phyloP scores from a whole-genome alignment of 2,113 vertebrate species.

The Caranx ignobilis region DNA sequence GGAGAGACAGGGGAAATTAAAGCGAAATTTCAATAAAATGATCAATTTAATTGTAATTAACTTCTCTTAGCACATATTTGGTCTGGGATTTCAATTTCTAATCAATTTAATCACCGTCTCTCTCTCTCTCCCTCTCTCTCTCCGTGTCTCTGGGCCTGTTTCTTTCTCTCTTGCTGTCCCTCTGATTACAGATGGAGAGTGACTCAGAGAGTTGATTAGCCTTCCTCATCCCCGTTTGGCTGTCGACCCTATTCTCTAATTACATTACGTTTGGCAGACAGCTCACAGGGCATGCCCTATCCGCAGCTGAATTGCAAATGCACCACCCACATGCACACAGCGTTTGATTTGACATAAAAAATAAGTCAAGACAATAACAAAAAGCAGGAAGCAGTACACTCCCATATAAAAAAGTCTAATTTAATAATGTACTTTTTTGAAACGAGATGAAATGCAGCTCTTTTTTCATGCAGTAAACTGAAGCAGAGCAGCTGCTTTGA shows the following conservation, averaged over 20 bases:
- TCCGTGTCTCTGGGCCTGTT: background rate
- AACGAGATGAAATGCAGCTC: constrained; percentile 23
- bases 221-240: constrained; percentile 56
- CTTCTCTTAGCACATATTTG: constrained; percentile 69
- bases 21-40: constrained; percentile 50
- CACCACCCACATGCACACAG: background rate
- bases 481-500: constrained; percentile 23
- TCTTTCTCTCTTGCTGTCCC: constrained; percentile 41
- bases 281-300: constrained; percentile 39
- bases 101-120: constrained; percentile 65
- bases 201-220: constrained; percentile 71
- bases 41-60: constrained; percentile 76
- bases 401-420: background rate
- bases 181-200: constrained; percentile 69
- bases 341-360: constrained; percentile 25
- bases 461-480: constrained; percentile 27
- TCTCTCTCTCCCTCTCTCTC: constrained; percentile 17
- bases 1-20: constrained; percentile 51
- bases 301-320: constrained; percentile 23
- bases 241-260: constrained; percentile 67
- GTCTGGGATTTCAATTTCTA: constrained; percentile 71
- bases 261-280: constrained; percentile 64
- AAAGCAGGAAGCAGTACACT: background rate
- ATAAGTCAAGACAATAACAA: constrained; percentile 8
- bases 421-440: background rate